Percentiles rank a stretch among this genome's conserved stretches.
These are phyloP conservation scores for Odontesthes bonariensis DNA, from an alignment of 2,113 vertebrate genomes.

Conservation along the genomic window DNA sequence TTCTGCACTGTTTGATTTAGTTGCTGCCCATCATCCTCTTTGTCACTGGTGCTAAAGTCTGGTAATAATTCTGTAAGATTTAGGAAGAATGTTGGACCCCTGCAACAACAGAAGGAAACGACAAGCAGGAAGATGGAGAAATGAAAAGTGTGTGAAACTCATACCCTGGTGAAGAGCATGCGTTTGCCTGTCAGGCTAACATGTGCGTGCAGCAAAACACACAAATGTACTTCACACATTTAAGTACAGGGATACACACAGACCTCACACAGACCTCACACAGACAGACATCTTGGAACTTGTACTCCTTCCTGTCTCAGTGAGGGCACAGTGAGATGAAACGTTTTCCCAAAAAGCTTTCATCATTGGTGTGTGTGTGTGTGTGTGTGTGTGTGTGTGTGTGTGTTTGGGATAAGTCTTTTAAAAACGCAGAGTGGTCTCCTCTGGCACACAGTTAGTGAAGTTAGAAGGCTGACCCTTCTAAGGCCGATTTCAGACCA, in stretches of 20 bases:
- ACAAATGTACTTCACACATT: not conserved
- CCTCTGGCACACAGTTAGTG: too few relatives aligned
- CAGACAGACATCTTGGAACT: slow-evolving; percentile 57
- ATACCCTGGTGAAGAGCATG: slow-evolving; percentile 40
- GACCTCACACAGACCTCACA: slow-evolving; percentile 43
- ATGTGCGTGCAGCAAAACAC: not conserved
- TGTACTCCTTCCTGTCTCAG: slow-evolving; percentile 52
- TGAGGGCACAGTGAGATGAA: slow-evolving; percentile 66
- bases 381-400: too few relatives aligned
- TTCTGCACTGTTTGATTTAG: too few relatives aligned
- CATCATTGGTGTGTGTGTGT: too few relatives aligned
- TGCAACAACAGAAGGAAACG: slow-evolving; percentile 56
- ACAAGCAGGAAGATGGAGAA: slow-evolving; percentile 73
- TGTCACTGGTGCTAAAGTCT: too few relatives aligned
- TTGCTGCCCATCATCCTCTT: too few relatives aligned
- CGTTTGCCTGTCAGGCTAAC: slow-evolving; percentile 33
- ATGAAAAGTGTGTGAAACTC: slow-evolving; percentile 67
- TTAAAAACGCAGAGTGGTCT: too few relatives aligned
- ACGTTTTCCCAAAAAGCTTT: slow-evolving; percentile 45
- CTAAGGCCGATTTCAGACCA: too few relatives aligned
- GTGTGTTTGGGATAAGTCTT: slow-evolving; percentile 50
- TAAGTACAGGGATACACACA: slow-evolving; percentile 6
- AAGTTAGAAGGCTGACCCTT: too few relatives aligned
- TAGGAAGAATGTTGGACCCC: too few relatives aligned
- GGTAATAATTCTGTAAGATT: too few relatives aligned